Evolutionary conservation across 2,888 invertebrate species (phyloP).

Genomic region (Dasypogon diadema): DNA sequence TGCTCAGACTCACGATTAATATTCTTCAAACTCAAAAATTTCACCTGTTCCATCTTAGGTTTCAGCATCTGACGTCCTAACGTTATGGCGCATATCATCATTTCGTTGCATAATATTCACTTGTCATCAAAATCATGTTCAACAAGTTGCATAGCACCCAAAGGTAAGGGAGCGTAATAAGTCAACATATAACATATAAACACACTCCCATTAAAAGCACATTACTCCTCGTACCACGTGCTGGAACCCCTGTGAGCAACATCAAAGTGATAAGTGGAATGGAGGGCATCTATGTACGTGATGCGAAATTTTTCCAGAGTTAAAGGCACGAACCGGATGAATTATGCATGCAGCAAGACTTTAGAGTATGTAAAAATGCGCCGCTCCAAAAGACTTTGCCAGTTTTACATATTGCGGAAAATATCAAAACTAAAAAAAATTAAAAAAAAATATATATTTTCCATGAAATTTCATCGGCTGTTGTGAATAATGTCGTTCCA

Average conservation of each 20-base stretch:
- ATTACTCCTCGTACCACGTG: constrained; percentile 7
- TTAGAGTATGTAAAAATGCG: constrained; percentile 1
- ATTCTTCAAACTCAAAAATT: too few relatives aligned
- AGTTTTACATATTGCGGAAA: background rate
- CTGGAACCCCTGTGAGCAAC: background rate
- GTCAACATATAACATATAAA: background rate
- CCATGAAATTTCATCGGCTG: background rate
- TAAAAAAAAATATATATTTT: too few relatives aligned
- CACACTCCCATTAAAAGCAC: constrained; percentile 23
- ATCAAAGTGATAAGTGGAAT: constrained; percentile 29
- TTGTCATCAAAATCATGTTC: background rate
- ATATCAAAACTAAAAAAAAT: too few relatives aligned
- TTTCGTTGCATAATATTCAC: constrained; percentile 3
- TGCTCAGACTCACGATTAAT: too few relatives aligned
- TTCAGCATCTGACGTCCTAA: too few relatives aligned
- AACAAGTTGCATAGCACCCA: constrained; percentile 1
- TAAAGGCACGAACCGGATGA: background rate
- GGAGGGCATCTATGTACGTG: constrained; percentile 27
- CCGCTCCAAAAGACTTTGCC: constrained; percentile 14
- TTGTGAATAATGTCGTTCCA: background rate
- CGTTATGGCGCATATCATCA: background rate
- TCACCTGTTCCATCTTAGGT: too few relatives aligned
- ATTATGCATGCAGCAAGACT: constrained; percentile 35
- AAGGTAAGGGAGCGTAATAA: background rate
- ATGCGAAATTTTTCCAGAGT: constrained; percentile 21